A percentile compares a stretch with the other conserved stretches of the same genome.
Evolutionary conservation across 2,797 vertebrate species (phyloP).

Genomic region (Adelosebastes latens): DNA sequence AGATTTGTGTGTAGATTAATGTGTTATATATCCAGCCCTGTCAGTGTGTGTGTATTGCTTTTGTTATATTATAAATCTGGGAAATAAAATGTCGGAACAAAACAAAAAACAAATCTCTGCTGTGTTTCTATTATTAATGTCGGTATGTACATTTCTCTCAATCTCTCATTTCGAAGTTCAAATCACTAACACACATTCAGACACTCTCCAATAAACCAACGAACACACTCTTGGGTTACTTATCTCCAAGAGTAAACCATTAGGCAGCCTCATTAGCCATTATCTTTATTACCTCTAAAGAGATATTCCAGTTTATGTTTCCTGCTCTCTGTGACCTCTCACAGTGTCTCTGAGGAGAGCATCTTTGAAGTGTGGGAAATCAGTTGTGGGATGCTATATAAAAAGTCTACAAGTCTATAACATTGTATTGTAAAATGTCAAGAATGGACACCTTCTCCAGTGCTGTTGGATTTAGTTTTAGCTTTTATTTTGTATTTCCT

Average conservation of each 20-base stretch:
- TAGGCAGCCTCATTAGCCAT: neutral
- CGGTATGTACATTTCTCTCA: neutral
- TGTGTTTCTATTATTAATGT: neutral
- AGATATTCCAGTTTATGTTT: neutral
- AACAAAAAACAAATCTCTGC: neutral
- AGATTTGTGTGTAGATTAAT: too few relatives aligned
- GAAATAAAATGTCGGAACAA: too few relatives aligned
- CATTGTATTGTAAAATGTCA: neutral
- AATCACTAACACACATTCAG: neutral
- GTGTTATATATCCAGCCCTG: too few relatives aligned
- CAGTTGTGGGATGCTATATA: too few relatives aligned
- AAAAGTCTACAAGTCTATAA: fast-evolving
- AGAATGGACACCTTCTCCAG: neutral
- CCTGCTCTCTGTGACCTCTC: neutral
- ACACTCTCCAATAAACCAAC: neutral
- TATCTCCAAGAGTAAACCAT: neutral
- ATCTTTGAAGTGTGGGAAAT: neutral
- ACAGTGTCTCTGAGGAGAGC: neutral
- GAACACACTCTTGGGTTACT: neutral
- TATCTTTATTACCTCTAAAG: slow-evolving; percentile 30
- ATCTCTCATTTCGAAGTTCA: neutral
- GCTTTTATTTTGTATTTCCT: neutral
- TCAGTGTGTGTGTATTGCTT: too few relatives aligned
- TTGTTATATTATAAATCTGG: too few relatives aligned
- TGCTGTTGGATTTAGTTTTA: neutral